Conservation (phyloP, 1,140 invertebrate species). For the Hypothenemus hampei region DNA sequence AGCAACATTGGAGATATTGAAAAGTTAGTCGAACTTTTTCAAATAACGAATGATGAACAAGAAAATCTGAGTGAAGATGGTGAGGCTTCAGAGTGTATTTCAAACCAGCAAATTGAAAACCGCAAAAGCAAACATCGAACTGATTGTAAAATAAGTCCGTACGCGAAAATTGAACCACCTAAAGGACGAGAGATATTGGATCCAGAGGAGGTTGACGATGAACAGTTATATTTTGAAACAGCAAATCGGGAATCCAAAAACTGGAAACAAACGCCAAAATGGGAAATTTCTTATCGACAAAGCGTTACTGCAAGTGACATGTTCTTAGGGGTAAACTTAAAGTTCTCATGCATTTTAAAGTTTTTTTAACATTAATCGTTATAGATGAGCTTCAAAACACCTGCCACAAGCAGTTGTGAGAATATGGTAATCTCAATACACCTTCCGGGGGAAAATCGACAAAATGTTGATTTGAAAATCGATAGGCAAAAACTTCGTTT, state of each 20-base stretch:
- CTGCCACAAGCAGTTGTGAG: conserved; percentile 77
- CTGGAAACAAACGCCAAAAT: conserved; percentile 63
- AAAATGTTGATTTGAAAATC: conserved; percentile 65
- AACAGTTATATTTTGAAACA: conserved; percentile 12
- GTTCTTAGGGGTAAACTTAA: conserved; percentile 76
- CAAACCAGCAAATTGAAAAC: neutral
- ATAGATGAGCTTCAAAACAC: conserved; percentile 79
- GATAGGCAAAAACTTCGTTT: conserved; percentile 63
- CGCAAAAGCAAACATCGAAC: neutral
- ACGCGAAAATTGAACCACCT: conserved; percentile 28
- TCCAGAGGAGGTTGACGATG: conserved; percentile 13
- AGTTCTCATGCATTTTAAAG: too few species aligned
- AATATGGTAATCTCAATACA: conserved; percentile 71
- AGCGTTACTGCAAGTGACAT: conserved; percentile 79
- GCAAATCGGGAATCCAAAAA: conserved; percentile 16
- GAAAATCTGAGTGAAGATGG: conserved; percentile 1
- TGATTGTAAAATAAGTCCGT: conserved; percentile 22
- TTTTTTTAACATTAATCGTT: too few species aligned
- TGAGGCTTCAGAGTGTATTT: neutral
- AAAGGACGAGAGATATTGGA: conserved; percentile 18
- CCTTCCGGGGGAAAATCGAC: conserved; percentile 64
- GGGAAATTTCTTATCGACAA: conserved; percentile 80
- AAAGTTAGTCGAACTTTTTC: conserved; percentile 32
- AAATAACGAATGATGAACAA: conserved; percentile 25
- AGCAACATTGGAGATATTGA: conserved; percentile 30